Evolutionary conservation across 2,888 invertebrate species (phyloP).

Genomic region (Palloptera scutellata): DNA sequence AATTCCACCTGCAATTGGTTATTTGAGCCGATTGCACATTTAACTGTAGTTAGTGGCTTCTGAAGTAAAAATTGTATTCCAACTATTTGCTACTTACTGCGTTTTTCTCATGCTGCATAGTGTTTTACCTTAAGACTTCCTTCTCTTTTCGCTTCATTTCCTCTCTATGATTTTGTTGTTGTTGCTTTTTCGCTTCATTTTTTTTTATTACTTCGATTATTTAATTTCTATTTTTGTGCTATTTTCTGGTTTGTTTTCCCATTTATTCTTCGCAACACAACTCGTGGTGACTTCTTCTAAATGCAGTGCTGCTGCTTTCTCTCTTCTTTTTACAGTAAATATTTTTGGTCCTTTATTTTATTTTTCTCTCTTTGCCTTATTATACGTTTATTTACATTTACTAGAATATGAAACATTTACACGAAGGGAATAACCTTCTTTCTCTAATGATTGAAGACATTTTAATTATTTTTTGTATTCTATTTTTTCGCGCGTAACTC

Average conservation of each 20-base stretch:
- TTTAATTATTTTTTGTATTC: conserved; percentile 41
- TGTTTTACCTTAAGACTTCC: no score
- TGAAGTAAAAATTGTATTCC: no score
- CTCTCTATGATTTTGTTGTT: neutral
- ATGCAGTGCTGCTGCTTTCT: neutral
- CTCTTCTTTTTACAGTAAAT: neutral
- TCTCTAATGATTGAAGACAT: conserved; percentile 40
- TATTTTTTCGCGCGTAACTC: conserved; percentile 9
- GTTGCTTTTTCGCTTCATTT: neutral
- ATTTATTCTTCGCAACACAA: neutral
- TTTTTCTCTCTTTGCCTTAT: conserved; percentile 1
- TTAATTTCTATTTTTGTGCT: neutral
- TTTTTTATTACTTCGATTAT: neutral
- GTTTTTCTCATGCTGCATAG: no score
- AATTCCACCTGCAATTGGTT: no score
- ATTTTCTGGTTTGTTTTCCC: conserved; percentile 1
- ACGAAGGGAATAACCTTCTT: conserved; percentile 18
- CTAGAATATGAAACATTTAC: neutral
- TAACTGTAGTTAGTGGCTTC: no score
- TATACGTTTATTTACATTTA: no score
- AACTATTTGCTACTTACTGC: no score
- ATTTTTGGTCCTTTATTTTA: neutral
- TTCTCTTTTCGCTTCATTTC: neutral
- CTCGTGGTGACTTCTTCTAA: neutral
- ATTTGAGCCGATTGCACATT: no score